A percentile compares a stretch with the other conserved stretches of the same genome.
These are phyloP conservation scores for Ethmia dodecea DNA, from an alignment of 2,888 invertebrate species.

Conservation along the genomic window DNA sequence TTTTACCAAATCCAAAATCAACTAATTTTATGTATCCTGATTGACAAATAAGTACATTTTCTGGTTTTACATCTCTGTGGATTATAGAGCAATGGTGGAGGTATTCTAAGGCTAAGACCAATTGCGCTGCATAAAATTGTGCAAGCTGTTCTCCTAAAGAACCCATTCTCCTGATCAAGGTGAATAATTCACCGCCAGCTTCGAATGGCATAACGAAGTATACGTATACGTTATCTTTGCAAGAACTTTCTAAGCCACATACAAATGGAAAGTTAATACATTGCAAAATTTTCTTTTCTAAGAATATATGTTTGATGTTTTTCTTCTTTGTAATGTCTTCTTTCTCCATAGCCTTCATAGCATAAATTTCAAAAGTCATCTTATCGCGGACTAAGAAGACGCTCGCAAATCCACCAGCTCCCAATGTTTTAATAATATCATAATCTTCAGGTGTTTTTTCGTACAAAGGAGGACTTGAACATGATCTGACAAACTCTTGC, in stretches of 20 bases:
- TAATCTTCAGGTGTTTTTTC: conserved; percentile 76
- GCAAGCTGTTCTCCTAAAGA: conserved; percentile 84
- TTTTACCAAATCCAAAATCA: conserved; percentile 96
- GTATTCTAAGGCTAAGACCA: conserved; percentile 92
- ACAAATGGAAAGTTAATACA: conserved; percentile 91
- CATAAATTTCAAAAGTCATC: conserved; percentile 79
- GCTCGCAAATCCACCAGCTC: conserved; percentile 91
- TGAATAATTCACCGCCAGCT: conserved; percentile 91
- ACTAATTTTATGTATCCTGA: conserved; percentile 89
- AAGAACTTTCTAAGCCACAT: conserved; percentile 85
- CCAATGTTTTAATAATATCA: conserved; percentile 84
- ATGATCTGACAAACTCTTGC: conserved; percentile 38
- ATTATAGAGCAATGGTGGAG: conserved; percentile 89
- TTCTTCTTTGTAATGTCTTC: conserved; percentile 87
- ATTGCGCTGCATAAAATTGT: conserved; percentile 93
- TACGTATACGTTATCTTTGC: conserved; percentile 89
- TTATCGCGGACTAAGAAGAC: conserved; percentile 85
- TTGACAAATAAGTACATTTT: conserved; percentile 87
- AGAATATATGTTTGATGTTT: conserved; percentile 87
- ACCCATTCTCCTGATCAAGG: conserved; percentile 78
- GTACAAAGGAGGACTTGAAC: conserved; percentile 22
- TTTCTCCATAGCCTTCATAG: conserved; percentile 93
- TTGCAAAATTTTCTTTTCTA: conserved; percentile 91
- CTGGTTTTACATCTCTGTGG: conserved; percentile 94
- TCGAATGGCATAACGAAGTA: conserved; percentile 89